Conservation (phyloP, 2,888 invertebrate species). For the Eilema sororculum region DNA sequence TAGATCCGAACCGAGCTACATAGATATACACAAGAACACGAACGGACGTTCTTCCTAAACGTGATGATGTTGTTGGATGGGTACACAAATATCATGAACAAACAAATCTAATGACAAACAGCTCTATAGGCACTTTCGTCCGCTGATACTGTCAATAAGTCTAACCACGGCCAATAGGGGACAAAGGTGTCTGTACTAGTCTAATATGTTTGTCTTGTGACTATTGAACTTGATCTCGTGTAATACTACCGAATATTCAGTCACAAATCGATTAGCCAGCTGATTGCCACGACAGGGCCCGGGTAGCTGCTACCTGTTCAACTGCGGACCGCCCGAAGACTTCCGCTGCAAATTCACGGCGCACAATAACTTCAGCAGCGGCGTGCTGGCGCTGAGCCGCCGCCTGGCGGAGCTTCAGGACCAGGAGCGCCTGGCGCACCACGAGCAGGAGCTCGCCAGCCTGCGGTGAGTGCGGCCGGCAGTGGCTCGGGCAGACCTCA, state of each 20-base stretch:
- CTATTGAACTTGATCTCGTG: background rate
- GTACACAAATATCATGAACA: background rate
- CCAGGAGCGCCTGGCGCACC: constrained; percentile 90
- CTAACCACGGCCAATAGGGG: background rate
- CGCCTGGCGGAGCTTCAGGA: constrained; percentile 90
- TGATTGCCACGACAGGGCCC: constrained; percentile 86
- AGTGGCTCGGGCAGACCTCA: background rate
- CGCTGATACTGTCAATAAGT: background rate
- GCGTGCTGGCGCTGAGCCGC: constrained; percentile 91
- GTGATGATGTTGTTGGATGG: background rate
- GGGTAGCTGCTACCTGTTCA: constrained; percentile 96
- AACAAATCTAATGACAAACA: background rate
- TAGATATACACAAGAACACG: no score
- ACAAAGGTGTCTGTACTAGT: background rate
- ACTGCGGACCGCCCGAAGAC: constrained; percentile 95
- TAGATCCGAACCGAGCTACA: background rate
- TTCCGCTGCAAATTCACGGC: constrained; percentile 97
- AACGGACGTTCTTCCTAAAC: background rate
- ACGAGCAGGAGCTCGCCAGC: constrained; percentile 90
- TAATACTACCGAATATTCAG: no score
- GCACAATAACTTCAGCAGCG: constrained; percentile 95
- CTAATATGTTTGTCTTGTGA: background rate
- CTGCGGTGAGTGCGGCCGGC: constrained; percentile 82
- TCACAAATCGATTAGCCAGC: background rate
- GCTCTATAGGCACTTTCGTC: background rate